Evolutionary conservation across 2,797 vertebrate genomes (phyloP).

Genomic region (Oreochromis mossambicus): DNA sequence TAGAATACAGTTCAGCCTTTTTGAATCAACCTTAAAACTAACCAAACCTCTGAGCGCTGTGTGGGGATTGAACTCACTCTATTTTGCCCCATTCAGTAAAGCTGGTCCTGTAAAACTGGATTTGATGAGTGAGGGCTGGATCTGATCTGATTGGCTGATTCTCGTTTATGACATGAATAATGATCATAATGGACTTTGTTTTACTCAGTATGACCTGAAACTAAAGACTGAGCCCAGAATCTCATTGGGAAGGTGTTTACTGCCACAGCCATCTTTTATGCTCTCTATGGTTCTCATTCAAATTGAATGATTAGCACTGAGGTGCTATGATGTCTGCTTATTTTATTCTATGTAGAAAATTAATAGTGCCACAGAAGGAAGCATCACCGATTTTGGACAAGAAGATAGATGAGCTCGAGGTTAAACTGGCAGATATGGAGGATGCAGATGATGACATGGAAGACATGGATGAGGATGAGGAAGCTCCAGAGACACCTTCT

Average conservation of each 20-base stretch:
- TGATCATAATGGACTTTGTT: not conserved
- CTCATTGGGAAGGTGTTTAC: not conserved
- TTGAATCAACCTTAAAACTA: not conserved
- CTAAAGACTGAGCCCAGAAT: not conserved
- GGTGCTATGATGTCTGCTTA: not conserved
- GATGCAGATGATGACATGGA: slow-evolving; percentile 90
- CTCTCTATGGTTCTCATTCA: not conserved
- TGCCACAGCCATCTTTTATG: not conserved
- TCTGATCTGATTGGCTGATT: not conserved
- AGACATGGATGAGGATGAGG: slow-evolving; percentile 93
- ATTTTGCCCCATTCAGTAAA: not conserved
- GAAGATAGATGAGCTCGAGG: slow-evolving; percentile 95
- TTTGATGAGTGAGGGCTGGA: not conserved
- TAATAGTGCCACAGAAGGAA: slow-evolving; percentile 94
- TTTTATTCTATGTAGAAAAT: slow-evolving; percentile 77
- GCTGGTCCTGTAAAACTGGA: not conserved
- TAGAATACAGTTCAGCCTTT: not conserved
- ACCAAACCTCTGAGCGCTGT: not conserved
- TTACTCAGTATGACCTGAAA: not conserved
- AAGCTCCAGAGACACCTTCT: slow-evolving; percentile 82
- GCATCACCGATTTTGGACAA: slow-evolving; percentile 93
- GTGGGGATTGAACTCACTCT: not conserved
- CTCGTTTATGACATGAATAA: not conserved
- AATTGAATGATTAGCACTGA: not conserved
- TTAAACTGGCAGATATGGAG: slow-evolving; percentile 95